phyloP scores from a whole-genome alignment of 2,113 vertebrate genomes.

The Calonectris borealis region DNA sequence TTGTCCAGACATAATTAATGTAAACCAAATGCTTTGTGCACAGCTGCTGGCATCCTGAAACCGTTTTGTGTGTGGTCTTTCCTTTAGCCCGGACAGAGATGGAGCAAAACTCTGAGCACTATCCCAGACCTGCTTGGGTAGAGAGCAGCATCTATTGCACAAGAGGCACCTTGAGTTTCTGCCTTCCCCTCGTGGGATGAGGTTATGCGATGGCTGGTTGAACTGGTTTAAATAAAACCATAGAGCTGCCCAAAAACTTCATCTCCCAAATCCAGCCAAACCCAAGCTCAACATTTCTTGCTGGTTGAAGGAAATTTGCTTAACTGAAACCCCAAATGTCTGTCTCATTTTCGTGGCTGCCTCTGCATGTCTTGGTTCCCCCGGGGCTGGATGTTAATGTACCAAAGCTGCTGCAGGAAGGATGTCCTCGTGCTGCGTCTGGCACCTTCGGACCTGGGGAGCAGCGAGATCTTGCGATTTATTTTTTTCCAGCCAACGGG shows the following conservation, averaged over 20 bases:
- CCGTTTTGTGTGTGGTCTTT: constrained; percentile 32
- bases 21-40: constrained; percentile 26
- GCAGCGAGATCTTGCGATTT: not conserved
- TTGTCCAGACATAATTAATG: constrained; percentile 18
- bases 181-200: not conserved
- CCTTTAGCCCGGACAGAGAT: constrained; percentile 26
- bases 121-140: constrained; percentile 28
- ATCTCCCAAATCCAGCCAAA: not conserved
- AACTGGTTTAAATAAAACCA: not conserved
- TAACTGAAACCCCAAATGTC: not conserved
- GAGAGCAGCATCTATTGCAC: constrained; percentile 14
- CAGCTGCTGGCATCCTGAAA: constrained; percentile 43
- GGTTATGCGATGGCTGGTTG: not conserved
- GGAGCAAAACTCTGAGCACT: constrained; percentile 19
- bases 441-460: not conserved
- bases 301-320: not conserved
- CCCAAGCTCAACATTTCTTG: not conserved
- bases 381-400: not conserved
- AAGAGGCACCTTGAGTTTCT: not conserved
- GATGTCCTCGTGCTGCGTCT: not conserved
- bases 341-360: constrained; percentile 5
- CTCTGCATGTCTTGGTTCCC: not conserved
- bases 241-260: not conserved
- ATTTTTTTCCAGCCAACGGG: not conserved
- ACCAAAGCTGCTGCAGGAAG: not conserved